phyloP scores from a whole-genome alignment of 2,797 vertebrate genomes.

The Nyctibius grandis region DNA sequence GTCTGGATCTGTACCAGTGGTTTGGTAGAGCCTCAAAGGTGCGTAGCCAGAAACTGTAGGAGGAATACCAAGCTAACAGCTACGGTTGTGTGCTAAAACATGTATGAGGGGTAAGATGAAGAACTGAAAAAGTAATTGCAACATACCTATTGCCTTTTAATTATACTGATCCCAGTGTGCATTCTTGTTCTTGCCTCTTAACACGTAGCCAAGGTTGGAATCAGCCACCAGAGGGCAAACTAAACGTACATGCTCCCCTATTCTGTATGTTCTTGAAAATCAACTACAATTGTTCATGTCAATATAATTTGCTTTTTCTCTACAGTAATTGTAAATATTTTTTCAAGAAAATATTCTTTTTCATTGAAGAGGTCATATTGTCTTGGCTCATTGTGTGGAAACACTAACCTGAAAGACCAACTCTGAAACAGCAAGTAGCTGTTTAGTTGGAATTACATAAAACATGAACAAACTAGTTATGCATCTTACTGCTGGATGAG shows the following conservation, averaged over 20 bases:
- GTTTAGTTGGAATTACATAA: background rate
- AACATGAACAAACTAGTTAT: background rate
- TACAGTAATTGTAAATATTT: background rate
- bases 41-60: background rate
- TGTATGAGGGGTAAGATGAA: background rate
- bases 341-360: background rate
- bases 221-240: slow-evolving; percentile 24
- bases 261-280: background rate
- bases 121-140: background rate
- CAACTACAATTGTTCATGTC: background rate
- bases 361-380: fast-evolving
- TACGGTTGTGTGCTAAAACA: background rate
- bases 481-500: background rate
- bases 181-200: background rate
- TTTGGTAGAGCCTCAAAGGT: background rate
- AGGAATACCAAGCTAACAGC: background rate
- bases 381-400: background rate
- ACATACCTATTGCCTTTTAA: background rate
- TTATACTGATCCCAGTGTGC: background rate
- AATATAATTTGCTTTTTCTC: background rate
- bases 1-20: background rate
- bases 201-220: fast-evolving
- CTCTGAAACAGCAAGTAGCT: background rate
- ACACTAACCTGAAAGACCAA: background rate
- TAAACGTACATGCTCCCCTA: background rate